Evolutionary conservation across 2,113 vertebrate genomes (phyloP).

Genomic region (Erythrocebus patas): DNA sequence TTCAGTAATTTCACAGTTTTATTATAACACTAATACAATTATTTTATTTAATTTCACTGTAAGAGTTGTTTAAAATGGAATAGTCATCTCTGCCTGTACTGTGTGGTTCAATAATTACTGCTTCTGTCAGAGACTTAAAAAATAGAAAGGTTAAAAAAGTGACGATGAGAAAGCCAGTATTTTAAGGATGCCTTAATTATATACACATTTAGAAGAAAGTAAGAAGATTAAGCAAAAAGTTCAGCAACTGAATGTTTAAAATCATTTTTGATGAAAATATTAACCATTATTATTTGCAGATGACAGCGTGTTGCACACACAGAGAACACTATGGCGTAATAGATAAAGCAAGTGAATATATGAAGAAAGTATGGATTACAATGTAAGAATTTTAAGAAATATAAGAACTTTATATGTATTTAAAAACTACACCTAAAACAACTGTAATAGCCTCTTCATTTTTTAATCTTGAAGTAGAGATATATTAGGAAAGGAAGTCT

Average conservation of each 20-base stretch:
- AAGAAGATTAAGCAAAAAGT: not conserved
- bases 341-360: not conserved
- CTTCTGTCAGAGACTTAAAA: not conserved
- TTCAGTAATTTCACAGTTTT: not conserved
- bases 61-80: not conserved
- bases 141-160: not conserved
- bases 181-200: not conserved
- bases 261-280: not conserved
- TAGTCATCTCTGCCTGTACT: accelerated
- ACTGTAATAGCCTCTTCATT: not conserved
- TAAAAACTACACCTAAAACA: not conserved
- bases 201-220: not conserved
- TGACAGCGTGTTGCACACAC: not conserved
- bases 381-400: not conserved
- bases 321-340: not conserved
- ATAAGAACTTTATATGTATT: not conserved
- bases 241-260: not conserved
- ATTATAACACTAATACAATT: not conserved
- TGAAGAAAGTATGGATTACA: not conserved
- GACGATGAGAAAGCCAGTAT: not conserved
- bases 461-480: not conserved
- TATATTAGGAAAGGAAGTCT: not conserved
- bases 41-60: not conserved
- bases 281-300: not conserved
- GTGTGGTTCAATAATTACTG: not conserved